Conservation (phyloP, 2,888 invertebrate species). For the Alloplasta piceator region DNA sequence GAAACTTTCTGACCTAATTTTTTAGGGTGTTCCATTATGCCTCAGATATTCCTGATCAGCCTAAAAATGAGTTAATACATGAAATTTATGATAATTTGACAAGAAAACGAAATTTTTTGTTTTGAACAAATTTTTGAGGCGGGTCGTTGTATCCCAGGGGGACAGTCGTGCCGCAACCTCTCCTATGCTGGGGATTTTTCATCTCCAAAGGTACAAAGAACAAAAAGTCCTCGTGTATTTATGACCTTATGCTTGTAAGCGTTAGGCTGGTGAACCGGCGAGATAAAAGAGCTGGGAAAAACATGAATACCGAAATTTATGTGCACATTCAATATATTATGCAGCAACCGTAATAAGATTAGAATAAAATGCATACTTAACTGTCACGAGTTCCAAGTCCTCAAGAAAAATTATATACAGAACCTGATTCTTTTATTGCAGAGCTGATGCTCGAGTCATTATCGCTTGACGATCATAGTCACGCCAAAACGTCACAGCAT, state of each 20-base stretch:
- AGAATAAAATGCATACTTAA: constrained; percentile 59
- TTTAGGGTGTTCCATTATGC: too few relatives aligned
- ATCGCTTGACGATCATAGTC: constrained; percentile 62
- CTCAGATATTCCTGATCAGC: too few relatives aligned
- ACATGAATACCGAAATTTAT: not conserved
- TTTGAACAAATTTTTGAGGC: too few relatives aligned
- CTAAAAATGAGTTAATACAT: too few relatives aligned
- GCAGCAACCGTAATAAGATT: constrained; percentile 29
- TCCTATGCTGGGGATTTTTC: too few relatives aligned
- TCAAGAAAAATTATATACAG: constrained; percentile 26
- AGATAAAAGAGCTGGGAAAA: constrained; percentile 7
- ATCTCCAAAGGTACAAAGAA: too few relatives aligned
- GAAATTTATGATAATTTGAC: too few relatives aligned
- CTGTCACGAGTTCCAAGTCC: constrained; percentile 60
- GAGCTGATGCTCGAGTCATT: constrained; percentile 61
- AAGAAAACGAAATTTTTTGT: too few relatives aligned
- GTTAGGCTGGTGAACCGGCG: constrained; percentile 1
- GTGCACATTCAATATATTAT: not conserved
- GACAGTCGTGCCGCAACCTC: too few relatives aligned
- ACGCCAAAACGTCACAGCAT: constrained; percentile 32
- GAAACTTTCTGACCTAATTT: too few relatives aligned
- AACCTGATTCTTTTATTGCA: constrained; percentile 64
- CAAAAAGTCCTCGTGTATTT: not conserved
- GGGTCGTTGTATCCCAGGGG: too few relatives aligned
- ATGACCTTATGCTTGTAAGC: constrained; percentile 11